Evolutionary conservation across 2,797 vertebrate species (phyloP), one percentile per base, ranked within the genome.

Genomic region (Numenius phaeopus): DNA sequence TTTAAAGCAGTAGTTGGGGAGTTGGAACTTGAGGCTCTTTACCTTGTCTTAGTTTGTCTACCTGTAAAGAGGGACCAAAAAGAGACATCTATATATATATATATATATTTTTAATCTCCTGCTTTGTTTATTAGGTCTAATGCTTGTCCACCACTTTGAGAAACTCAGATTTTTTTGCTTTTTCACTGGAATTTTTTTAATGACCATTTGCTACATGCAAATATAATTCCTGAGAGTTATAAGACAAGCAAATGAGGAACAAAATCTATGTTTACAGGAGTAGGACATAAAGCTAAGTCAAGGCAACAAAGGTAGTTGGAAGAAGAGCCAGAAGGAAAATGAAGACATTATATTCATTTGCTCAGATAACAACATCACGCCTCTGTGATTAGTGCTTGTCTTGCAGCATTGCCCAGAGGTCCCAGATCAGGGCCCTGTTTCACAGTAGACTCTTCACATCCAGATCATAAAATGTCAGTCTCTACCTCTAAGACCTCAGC

Each of bases 331-430:
- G 89, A 89, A 93, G 73, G 87, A 85, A 88, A 96, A 96, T 65
- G 67, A 87, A 96, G 91, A 69, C 39, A 11, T 87, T 90, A 37
- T 2, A 92, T 52, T 89, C 47, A 87, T 91, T 94, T 93, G 88
- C 83, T 97, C 76, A 89, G 80, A 94, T 89, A 96, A 96, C 65
- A 86, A 84, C 57, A 78, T 86, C 94, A 94, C 91, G 92, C 81
- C 61, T 86, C 82, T 92, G 65, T 95, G 93, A 94, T 92, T 96
- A 87, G 87, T 42, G 79, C 82, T 92, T 83, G 64, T 91, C 90
- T 88, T 87, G 65, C 83, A 89, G 83, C 83, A 23, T 62, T 55
- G 64, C 75, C 79, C 66, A 89, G 67, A 96, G 90, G 81, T 92
- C 67, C 22, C 83, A 85, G 72, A 67, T 83, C 80, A 82, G 42